These are phyloP conservation scores for Carabus problematicus DNA, from an alignment of 2,888 invertebrate genomes.

Conservation along the genomic window DNA sequence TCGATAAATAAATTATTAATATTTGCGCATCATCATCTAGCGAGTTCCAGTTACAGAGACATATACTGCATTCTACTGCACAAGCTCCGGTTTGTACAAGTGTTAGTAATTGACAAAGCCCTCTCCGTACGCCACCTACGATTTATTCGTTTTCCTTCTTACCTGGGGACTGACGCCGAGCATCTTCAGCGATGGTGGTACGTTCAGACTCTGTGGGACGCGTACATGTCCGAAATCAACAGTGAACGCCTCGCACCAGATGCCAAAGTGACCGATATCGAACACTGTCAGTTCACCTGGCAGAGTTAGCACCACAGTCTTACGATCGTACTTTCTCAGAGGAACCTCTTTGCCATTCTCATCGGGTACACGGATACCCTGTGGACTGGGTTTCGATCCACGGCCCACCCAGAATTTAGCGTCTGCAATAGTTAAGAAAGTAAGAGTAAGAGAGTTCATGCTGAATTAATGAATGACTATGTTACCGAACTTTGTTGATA, in stretches of 20 bases:
- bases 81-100: conserved; percentile 24
- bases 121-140: conserved; percentile 8
- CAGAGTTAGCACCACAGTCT: conserved; percentile 88
- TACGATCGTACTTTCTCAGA: conserved; percentile 80
- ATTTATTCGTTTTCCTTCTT: conserved; percentile 54
- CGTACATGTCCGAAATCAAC: conserved; percentile 90
- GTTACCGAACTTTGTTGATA: no score
- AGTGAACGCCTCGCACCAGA: conserved; percentile 93
- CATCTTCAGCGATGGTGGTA: conserved; percentile 92
- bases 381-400: conserved; percentile 80
- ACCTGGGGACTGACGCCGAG: conserved; percentile 94
- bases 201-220: conserved; percentile 77
- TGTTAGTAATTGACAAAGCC: conserved; percentile 11
- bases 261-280: conserved; percentile 90
- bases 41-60: no score
- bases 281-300: conserved; percentile 90
- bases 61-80: neutral
- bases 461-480: no score
- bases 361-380: conserved; percentile 86
- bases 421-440: conserved; percentile 64
- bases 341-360: conserved; percentile 88
- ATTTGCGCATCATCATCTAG: no score
- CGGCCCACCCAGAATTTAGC: conserved; percentile 94
- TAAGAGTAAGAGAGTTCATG: neutral
- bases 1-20: no score